A percentile compares a stretch with the other conserved stretches of the same genome.
Evolutionary conservation across 2,888 invertebrate genomes (phyloP).

Genomic region (Epirrhoe tristata): DNA sequence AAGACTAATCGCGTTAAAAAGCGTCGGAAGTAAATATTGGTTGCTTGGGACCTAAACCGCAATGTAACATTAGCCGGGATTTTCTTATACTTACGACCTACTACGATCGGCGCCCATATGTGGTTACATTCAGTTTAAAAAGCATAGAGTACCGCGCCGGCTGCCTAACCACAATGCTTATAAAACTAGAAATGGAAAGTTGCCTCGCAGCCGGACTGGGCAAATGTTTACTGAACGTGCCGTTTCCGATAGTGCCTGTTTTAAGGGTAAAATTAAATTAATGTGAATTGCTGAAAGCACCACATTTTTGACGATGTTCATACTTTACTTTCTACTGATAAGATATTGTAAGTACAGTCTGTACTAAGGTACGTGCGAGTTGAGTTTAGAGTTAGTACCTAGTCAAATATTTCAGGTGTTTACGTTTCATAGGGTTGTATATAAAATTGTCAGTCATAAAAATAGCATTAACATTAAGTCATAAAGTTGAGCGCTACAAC

Average conservation of each 20-base stretch:
- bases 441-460: too few relatives aligned
- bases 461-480: too few relatives aligned
- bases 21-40: constrained; percentile 24
- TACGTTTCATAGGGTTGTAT: too few relatives aligned
- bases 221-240: constrained; percentile 77
- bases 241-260: constrained; percentile 36
- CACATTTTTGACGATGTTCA: too few relatives aligned
- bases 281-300: not conserved
- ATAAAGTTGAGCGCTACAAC: not conserved
- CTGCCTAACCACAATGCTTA: constrained; percentile 73
- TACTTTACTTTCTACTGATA: too few relatives aligned
- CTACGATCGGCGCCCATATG: constrained; percentile 35
- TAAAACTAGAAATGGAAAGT: constrained; percentile 79
- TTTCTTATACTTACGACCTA: constrained; percentile 34
- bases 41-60: constrained; percentile 9
- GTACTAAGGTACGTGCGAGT: too few relatives aligned
- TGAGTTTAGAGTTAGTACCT: too few relatives aligned
- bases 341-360: too few relatives aligned
- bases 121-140: constrained; percentile 61
- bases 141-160: constrained; percentile 60
- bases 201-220: constrained; percentile 52
- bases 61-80: constrained; percentile 33
- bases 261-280: constrained; percentile 27
- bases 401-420: too few relatives aligned
- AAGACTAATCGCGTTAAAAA: not conserved